Evolutionary conservation across 1,140 invertebrate genomes (phyloP), one percentile per base, ranked within the genome.

Genomic region (Papilio machaon): DNA sequence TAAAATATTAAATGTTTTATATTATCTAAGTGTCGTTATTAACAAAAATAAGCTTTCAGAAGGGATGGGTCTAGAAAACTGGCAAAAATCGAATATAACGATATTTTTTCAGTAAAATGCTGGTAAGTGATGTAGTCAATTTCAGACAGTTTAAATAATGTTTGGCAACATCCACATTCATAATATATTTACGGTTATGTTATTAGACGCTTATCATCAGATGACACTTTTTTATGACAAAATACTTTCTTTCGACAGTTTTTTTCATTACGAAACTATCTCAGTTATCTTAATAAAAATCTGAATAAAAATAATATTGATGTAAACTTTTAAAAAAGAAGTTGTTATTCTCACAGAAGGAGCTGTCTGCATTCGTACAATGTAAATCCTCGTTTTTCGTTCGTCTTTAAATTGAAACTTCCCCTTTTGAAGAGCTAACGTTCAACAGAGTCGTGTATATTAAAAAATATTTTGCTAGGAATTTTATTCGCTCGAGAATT

Each of bases 401-500:
- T 85, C 83, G 81, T 85, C 84, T 88, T 86, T 85, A 86, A 84
- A 87, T 87, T 87, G 81, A 85, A 88, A 86, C 84, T 86, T 86
- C 84, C 86, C 81, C 84, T 86, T 85, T 87, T 85, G 82, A 83
- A 84, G 83, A 85, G 82, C 43, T 84, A 82, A 77, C 83, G 79
- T 84, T 85, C 83, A 86, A 86, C 86, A 81, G 82, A 82, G 82
- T 84, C 81, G 81, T 81, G 83, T 83, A 85, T 90, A 90, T 90
- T 88, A 88, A 87, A 88, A 86, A 89, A 87, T 85, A 86, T 87
- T 89, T 87, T 81, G 77, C 82, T 82, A 80, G 82, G 81, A 83
- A 82, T 85, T 85, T 85, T 83, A 83, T 88, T 84, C 82, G 82
- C 79, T 82, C 58, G 74, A 82, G 79, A 80, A 84, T 80, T 82